Conservation (phyloP, 2,113 vertebrate genomes). For the Cheirogaleus medius region DNA sequence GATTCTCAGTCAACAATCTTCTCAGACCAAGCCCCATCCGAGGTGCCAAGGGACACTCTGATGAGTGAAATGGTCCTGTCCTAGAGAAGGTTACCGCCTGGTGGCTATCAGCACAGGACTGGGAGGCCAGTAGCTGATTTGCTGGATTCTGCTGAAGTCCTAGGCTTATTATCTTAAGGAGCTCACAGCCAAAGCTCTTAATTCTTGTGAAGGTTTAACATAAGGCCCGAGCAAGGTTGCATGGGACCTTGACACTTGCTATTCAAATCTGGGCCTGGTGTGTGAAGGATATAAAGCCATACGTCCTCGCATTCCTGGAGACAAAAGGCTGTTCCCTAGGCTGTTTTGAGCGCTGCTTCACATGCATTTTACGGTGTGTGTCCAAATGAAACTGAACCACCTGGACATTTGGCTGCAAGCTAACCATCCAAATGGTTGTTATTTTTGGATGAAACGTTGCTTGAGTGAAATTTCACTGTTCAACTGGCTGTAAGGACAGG, state of each 20-base stretch:
- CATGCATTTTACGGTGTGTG: background rate
- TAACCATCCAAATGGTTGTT: slow-evolving; percentile 18
- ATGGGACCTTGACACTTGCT: background rate
- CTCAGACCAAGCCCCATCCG: background rate
- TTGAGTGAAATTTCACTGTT: background rate
- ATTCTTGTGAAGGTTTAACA: background rate
- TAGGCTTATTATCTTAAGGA: background rate
- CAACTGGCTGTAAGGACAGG: background rate
- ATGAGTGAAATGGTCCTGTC: background rate
- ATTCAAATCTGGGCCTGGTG: background rate
- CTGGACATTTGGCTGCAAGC: slow-evolving; percentile 27
- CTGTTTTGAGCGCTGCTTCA: background rate
- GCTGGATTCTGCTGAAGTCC: background rate
- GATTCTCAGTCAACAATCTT: background rate
- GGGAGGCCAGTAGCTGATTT: background rate
- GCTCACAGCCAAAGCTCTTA: background rate
- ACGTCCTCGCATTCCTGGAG: background rate
- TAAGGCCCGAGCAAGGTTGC: background rate
- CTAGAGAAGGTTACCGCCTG: background rate
- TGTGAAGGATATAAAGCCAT: background rate
- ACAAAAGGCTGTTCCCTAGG: background rate
- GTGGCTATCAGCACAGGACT: background rate
- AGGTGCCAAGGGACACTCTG: background rate
- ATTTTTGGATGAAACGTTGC: background rate
- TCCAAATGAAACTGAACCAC: slow-evolving; percentile 9